Evolutionary conservation across 2,113 vertebrate species (phyloP).

Genomic region (Pteropus alecto): DNA sequence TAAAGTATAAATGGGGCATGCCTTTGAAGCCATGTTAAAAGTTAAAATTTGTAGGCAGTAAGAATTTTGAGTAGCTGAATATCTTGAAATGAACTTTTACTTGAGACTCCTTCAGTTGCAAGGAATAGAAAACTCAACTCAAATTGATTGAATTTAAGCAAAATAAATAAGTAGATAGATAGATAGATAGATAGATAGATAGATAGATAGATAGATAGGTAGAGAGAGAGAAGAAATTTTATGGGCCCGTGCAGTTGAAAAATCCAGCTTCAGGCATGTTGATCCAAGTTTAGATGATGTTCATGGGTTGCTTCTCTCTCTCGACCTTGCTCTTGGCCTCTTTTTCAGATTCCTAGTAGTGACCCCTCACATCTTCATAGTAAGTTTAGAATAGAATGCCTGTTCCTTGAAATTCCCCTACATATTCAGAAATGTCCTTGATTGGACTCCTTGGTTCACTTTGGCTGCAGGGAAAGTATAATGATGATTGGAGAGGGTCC

Average conservation of each 20-base stretch:
- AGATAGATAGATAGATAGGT: too few species aligned
- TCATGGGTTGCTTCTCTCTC: too few species aligned
- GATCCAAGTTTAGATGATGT: too few species aligned
- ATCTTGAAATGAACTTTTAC: background rate
- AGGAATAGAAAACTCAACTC: background rate
- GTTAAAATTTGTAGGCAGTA: background rate
- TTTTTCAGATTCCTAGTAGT: background rate
- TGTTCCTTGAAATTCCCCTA: background rate
- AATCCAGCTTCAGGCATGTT: too few species aligned
- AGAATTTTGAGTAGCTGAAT: background rate
- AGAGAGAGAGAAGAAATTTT: background rate
- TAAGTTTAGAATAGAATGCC: background rate
- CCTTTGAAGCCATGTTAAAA: background rate
- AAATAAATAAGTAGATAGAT: background rate
- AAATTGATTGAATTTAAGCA: background rate
- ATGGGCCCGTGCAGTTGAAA: background rate
- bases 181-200: too few species aligned
- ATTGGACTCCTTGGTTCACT: background rate
- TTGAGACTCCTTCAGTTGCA: background rate
- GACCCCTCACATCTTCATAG: background rate
- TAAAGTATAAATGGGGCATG: background rate
- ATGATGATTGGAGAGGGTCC: background rate
- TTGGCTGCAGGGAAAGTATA: background rate
- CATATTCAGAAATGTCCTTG: background rate
- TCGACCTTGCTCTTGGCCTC: background rate